These are phyloP conservation scores for Andrena praecox DNA, from an alignment of 2,888 invertebrate genomes.

Conservation along the genomic window DNA sequence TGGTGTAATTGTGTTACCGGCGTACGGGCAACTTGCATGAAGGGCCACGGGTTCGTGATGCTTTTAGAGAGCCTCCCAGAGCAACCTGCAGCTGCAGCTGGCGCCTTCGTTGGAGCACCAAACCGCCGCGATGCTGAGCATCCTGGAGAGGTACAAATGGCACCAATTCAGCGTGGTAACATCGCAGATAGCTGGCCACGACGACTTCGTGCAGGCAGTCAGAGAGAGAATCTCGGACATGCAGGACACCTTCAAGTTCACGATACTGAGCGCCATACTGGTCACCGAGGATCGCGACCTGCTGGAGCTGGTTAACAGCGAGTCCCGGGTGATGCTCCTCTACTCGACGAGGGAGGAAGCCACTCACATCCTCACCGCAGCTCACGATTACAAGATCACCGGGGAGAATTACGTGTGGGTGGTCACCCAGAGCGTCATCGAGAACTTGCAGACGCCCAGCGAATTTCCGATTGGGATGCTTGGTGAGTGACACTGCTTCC, in stretches of 20 bases:
- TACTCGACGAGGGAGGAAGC: slow-evolving; percentile 96
- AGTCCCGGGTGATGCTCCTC: slow-evolving; percentile 96
- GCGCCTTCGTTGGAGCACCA: slow-evolving; percentile 99
- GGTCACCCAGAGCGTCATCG: slow-evolving; percentile 97
- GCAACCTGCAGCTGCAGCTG: slow-evolving; percentile 95
- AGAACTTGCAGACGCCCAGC: slow-evolving; percentile 90
- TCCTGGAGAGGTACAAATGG: slow-evolving; percentile 98
- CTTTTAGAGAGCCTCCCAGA: slow-evolving; percentile 90
- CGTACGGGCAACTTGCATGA: background rate
- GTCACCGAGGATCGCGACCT: slow-evolving; percentile 92
- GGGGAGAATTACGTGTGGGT: slow-evolving; percentile 99
- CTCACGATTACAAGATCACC: slow-evolving; percentile 91
- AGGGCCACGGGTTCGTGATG: background rate
- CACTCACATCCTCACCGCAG: slow-evolving; percentile 91
- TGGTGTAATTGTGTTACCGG: background rate
- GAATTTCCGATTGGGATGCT: slow-evolving; percentile 97
- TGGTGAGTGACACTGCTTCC: slow-evolving; percentile 87
- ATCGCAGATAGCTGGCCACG: slow-evolving; percentile 96
- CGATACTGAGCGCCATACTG: slow-evolving; percentile 93
- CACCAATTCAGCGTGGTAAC: slow-evolving; percentile 98
- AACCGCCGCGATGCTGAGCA: slow-evolving; percentile 97
- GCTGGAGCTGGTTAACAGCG: slow-evolving; percentile 93
- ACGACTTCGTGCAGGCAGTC: slow-evolving; percentile 97
- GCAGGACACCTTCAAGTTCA: slow-evolving; percentile 92
- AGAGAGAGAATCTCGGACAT: slow-evolving; percentile 94